These are phyloP conservation scores for Mobula birostris DNA, from an alignment of 2,113 vertebrate species.

Conservation along the genomic window DNA sequence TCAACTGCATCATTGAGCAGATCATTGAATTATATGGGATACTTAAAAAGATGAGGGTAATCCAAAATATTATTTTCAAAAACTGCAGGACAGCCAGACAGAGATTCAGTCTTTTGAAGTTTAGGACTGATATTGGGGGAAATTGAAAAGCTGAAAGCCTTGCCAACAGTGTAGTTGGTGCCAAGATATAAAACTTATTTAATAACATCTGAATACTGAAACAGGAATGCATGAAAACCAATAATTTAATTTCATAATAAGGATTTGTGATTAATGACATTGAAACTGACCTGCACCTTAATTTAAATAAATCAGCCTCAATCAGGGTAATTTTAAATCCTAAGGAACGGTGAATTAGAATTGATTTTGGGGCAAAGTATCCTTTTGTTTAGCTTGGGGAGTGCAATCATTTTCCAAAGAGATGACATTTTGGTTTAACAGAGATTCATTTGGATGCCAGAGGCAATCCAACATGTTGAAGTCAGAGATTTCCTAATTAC, in stretches of 20 bases:
- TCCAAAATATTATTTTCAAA: not conserved
- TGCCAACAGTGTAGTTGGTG: not conserved
- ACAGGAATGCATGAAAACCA: not conserved
- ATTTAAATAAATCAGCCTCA: not conserved
- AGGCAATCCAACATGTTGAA: not conserved
- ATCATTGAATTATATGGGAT: not conserved
- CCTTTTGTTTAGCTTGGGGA: not conserved
- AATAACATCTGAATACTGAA: not conserved
- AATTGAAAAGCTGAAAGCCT: not conserved
- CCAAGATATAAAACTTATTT: not conserved
- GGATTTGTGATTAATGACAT: not conserved
- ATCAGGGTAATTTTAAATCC: not conserved
- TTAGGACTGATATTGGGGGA: not conserved
- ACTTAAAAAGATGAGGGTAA: not conserved
- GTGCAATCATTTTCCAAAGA: not conserved
- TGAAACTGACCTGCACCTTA: too few species aligned
- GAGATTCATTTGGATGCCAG: not conserved
- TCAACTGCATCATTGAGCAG: constrained; percentile 18
- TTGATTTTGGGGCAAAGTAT: not conserved
- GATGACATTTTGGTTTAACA: not conserved
- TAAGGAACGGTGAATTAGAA: not conserved
- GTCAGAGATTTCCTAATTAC: not conserved
- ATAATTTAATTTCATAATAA: not conserved
- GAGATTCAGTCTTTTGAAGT: not conserved
- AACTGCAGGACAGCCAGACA: not conserved